Conservation (phyloP, 2,797 vertebrate genomes). For the Periparus ater region DNA sequence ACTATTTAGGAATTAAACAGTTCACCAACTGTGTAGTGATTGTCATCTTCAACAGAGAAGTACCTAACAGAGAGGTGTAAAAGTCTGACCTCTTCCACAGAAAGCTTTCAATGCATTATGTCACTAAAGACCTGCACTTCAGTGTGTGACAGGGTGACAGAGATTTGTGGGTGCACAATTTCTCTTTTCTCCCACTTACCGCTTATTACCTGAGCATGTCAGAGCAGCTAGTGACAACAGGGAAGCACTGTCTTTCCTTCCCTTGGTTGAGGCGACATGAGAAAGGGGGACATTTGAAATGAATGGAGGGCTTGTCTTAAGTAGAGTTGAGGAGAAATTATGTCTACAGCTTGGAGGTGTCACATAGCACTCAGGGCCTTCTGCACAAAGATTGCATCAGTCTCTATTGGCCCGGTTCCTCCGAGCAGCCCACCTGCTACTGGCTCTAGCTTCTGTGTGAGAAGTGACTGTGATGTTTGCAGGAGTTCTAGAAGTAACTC, state of each 20-base stretch:
- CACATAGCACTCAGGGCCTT: not conserved
- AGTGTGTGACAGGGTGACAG: not conserved
- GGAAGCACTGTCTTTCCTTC: not conserved
- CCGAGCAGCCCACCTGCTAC: not conserved
- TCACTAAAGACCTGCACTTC: not conserved
- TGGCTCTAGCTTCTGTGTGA: not conserved
- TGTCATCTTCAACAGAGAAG: not conserved
- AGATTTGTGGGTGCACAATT: not conserved
- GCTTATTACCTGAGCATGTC: not conserved
- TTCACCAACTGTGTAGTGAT: not conserved
- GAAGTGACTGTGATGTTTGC: not conserved
- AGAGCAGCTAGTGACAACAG: not conserved
- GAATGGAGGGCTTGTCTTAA: not conserved
- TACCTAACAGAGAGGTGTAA: not conserved
- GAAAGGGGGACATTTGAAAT: not conserved
- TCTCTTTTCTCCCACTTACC: not conserved
- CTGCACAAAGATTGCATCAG: not conserved
- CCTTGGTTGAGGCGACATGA: not conserved
- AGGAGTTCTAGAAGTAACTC: not conserved
- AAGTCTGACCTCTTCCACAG: not conserved
- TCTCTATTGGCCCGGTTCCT: not conserved
- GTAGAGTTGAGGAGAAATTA: not conserved
- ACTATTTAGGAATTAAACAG: not conserved
- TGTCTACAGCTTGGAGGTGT: not conserved
- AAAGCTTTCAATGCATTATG: not conserved